These are phyloP conservation scores for Drosophila azteca DNA, from an alignment of 1,140 invertebrate species.

Conservation along the genomic window DNA sequence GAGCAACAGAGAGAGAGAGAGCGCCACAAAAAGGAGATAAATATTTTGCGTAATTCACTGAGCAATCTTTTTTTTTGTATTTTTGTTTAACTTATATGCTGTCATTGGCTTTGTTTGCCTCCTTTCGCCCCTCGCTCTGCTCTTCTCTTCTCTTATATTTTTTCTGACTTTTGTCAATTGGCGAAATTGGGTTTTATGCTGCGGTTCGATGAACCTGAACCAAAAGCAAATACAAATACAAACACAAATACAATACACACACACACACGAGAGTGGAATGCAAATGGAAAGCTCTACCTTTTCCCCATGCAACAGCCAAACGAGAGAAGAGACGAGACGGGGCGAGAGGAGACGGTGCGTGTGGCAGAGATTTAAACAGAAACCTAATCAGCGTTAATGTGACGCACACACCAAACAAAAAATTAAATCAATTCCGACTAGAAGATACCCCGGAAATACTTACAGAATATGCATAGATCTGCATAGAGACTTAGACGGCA, in stretches of 20 bases:
- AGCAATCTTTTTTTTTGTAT: conserved; percentile 21
- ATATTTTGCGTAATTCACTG: conserved; percentile 51
- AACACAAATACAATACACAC: too few species aligned
- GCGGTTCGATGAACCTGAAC: conserved; percentile 69
- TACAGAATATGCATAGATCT: too few species aligned
- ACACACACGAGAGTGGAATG: conserved; percentile 9
- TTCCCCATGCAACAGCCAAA: too few species aligned
- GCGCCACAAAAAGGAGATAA: conserved; percentile 7
- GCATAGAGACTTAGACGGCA: too few species aligned
- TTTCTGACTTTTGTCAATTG: conserved; percentile 51
- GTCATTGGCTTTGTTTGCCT: conserved; percentile 7
- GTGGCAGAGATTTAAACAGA: conserved; percentile 30
- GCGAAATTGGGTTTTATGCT: conserved; percentile 53
- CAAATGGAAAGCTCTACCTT: conserved; percentile 40
- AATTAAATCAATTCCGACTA: not conserved
- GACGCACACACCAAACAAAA: conserved; percentile 22
- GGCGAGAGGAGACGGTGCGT: not conserved
- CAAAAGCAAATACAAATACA: conserved; percentile 21
- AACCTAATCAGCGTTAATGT: conserved; percentile 39
- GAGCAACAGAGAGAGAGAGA: not conserved
- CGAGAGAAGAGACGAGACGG: not conserved
- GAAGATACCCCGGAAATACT: too few species aligned
- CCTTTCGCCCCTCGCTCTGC: too few species aligned
- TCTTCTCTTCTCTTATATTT: conserved; percentile 1
- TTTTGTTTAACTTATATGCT: conserved; percentile 3